phyloP scores from a whole-genome alignment of 2,113 vertebrate species.

The Silurus meridionalis region DNA sequence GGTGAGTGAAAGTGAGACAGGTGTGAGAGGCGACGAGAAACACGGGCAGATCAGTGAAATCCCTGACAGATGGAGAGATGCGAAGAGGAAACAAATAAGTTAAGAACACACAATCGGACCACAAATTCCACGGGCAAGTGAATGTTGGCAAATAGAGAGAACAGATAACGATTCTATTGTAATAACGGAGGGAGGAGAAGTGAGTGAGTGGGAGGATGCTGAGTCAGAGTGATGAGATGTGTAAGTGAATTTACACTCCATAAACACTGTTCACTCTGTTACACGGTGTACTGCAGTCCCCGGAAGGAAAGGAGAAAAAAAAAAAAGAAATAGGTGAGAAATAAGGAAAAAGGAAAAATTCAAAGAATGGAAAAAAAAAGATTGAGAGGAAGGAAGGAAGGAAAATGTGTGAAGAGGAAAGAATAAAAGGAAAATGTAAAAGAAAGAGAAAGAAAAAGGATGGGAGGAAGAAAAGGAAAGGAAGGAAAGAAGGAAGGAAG shows the following conservation, averaged over 20 bases:
- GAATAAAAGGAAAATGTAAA: neutral
- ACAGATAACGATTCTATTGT: neutral
- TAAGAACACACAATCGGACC: neutral
- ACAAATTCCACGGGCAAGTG: neutral
- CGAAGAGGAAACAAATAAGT: neutral
- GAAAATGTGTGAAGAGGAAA: neutral
- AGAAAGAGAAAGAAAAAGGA: neutral
- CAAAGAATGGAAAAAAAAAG: neutral
- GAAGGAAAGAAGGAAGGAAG: neutral
- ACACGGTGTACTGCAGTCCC: neutral
- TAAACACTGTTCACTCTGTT: neutral
- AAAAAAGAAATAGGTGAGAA: neutral
- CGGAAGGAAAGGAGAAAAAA: neutral
- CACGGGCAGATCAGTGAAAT: neutral
- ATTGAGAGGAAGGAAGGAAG: neutral
- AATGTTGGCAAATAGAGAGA: neutral
- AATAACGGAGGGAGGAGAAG: neutral
- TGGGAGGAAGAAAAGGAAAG: neutral
- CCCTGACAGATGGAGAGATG: neutral
- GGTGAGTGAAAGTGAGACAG: constrained; percentile 70
- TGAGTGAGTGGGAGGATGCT: neutral
- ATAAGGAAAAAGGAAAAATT: neutral
- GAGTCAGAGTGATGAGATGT: neutral
- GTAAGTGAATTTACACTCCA: neutral
- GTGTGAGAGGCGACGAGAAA: neutral